Evolutionary conservation across 2,888 invertebrate genomes (phyloP), one percentile per base, ranked within the genome.

Genomic region (Nycteola revayana): DNA sequence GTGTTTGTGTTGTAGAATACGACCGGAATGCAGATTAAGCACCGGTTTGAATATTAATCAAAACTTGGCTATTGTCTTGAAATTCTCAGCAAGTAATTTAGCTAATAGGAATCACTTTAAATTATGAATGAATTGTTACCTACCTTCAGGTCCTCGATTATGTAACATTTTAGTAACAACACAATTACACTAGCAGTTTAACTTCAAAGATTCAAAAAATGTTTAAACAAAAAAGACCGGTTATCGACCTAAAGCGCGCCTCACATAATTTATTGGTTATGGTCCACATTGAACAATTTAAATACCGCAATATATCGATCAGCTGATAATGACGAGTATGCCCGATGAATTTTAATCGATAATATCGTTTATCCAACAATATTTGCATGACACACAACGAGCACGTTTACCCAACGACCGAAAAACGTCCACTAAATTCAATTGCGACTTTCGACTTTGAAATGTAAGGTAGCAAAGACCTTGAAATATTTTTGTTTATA

Each of bases 401-500:
- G 56, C 68, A 67, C 63, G 69, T 71, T 61, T 55, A 62, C 71
- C 56, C 63, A 51, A 43, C 71, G 69, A 54, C 53, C 47, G 66
- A 60, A 63, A 67, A 66, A 63, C 57, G 64, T 56, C 56, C 50
- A 84, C 84, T 84, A 75, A 76, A 67, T 66, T 57, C 74, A 66
- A 53, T 53, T 56, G 57, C 54, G 36, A 49, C 39, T 56, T 39
- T 49, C 40, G 60, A 61, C 51, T 39, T 48, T 34, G 60, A 61
- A 58, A 60, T 56, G 54, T 54, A 69, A 76, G 74, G 79, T 76
- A 73, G 73, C 67, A n/a, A 29, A 50, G 69, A 73, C 85, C 84
- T 87, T 85, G 84, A 81, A 75, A 68, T 62, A 52, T 64, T 74
- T 81, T 84, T 88, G 87, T 87, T 87, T 87, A 85, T 86, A 87